Evolutionary conservation across 2,113 vertebrate genomes (phyloP), one percentile per base, ranked within the genome.

Genomic region (Epinephelus moara): DNA sequence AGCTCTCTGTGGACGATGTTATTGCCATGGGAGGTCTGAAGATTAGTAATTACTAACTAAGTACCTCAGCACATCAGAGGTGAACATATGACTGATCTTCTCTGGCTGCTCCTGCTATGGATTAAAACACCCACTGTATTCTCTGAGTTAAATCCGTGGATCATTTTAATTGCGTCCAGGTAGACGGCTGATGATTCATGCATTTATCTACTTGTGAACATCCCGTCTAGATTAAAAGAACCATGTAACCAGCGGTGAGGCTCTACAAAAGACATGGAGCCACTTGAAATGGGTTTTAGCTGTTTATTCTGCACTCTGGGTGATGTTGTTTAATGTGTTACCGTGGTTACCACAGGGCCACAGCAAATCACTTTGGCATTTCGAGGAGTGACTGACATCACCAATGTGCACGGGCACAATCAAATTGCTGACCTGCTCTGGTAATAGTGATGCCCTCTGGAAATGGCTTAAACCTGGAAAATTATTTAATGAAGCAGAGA

Each of bases 401-500:
- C 49, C 21, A 25, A 59, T 42, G 49, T 70, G 70, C 40, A 75
- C 1, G 3, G n/a, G 9, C 52, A 61, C 50, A 62, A 50, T 60
- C 53, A 70, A 73, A 91, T 49, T 70, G 56, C 61, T 72, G 76
- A 79, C 72, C 69, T 27, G 56, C 30, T 75, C 33, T 56, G 70
- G 50, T 72, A 75, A 71, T 47, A 59, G 30, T 13, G n/a, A 74
- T 70, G 68, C 33, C 75, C 75, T 75, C 55, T 55, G 57, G 62
- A 82, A 82, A 87, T 55, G 62, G 61, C 66, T 75, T 63, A 84
- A 81, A 78, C 66, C 33, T 60, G 37, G 60, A 42, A 70, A 78
- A 68, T 77, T 1, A 85, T 81, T 74, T 85, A 80, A 88, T 87
- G 77, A 72, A 42, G 70, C 30, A 78, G 78, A 72, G 45, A 63